Evolutionary conservation across 2,113 vertebrate species (phyloP), one percentile per base, ranked within the genome.

Genomic region (Xyliphius kryptos): DNA sequence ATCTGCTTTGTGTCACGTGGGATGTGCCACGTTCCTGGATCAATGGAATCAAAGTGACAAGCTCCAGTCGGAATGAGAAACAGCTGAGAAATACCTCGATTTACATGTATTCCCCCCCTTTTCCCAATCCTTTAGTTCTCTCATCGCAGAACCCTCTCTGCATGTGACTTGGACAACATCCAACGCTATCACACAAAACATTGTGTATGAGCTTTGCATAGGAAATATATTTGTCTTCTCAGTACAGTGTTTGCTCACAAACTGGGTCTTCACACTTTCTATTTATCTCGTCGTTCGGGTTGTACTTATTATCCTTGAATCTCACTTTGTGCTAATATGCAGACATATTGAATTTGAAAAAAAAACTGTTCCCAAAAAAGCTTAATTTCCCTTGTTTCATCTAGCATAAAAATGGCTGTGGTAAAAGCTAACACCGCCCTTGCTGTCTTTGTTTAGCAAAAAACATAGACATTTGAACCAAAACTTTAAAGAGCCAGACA

Each of bases 121-220:
- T 58, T 66, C 56, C 62, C 67, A 6, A 10, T 10, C 74, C 51
- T 19, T 46, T n/a, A 17, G 17, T 16, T 48, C 65, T 21, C 57
- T 66, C 32, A 0, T n/a, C 44, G 51, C 64, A 32, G n/a, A 53
- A 66, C 49, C 73, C 70, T 73, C 77, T 77, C 76, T 70, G 77
- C n/a, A n/a, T n/a, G n/a, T n/a, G n/a, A n/a, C n/a, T n/a, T 86
- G 86, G 86, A 86, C 73, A 52, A 74, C 79, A 82, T 85, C 76
- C 73, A 64, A 48, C 69, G 77, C 82, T 86, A 86, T 87, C 85
- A 84, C 83, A 82, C 81, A 79, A 81, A 78, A 84, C 85, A 85
- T 80, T 85, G 83, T 85, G 86, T 81, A 77, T 26, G 22, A 85
- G 86, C 85, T 88, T 87, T 86, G 83, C 85, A 88, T 85, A 85